These are phyloP conservation scores for Paratilapia polleni DNA, from an alignment of 2,113 vertebrate genomes.

Conservation along the genomic window DNA sequence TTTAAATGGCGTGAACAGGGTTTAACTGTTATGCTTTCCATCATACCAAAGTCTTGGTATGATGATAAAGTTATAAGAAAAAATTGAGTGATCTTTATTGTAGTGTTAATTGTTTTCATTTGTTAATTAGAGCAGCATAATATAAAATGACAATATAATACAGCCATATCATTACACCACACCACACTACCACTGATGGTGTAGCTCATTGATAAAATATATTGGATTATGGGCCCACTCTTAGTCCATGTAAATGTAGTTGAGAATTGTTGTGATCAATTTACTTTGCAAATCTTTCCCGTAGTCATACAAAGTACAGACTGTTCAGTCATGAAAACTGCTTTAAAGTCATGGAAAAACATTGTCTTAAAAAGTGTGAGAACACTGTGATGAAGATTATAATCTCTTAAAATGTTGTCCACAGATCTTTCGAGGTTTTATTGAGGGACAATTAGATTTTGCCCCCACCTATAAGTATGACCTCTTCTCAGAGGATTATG, in stretches of 20 bases:
- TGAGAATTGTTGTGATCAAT: neutral
- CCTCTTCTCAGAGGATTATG: slow-evolving; percentile 98
- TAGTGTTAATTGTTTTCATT: neutral
- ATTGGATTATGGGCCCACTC: too few species aligned
- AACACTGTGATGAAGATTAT: neutral
- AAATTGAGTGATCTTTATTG: neutral
- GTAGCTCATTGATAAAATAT: too few species aligned
- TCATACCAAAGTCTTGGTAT: neutral
- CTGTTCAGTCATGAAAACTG: neutral
- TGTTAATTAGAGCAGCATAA: too few species aligned
- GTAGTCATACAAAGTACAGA: neutral
- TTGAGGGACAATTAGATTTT: slow-evolving; percentile 95
- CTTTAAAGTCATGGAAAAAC: neutral
- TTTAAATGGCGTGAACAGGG: too few species aligned
- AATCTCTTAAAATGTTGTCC: neutral
- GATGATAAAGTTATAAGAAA: neutral
- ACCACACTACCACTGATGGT: too few species aligned
- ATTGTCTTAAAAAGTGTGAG: rapidly evolving
- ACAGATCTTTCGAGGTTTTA: slow-evolving; percentile 92
- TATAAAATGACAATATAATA: neutral
- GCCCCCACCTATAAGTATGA: slow-evolving; percentile 98
- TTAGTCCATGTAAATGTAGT: neutral
- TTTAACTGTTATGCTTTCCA: neutral
- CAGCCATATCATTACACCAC: neutral
- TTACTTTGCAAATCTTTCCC: neutral